A percentile compares a stretch with the other conserved stretches of the same genome.
phyloP scores from a whole-genome alignment of 1,140 invertebrate genomes.

The Sitophilus oryzae region DNA sequence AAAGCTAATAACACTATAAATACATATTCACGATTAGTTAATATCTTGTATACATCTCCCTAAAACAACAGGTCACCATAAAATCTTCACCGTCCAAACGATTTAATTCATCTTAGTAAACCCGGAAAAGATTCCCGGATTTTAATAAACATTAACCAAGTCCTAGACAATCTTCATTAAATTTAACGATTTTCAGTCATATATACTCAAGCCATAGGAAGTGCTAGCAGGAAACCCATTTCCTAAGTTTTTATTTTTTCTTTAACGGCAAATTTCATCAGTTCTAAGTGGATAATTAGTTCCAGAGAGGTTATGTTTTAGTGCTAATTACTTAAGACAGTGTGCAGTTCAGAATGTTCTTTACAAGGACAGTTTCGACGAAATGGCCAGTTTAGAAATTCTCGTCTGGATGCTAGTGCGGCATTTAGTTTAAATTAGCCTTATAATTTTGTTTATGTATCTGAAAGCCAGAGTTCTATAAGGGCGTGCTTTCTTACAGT shows the following conservation, averaged over 20 bases:
- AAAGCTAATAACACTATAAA: too few relatives aligned
- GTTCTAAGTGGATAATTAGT: slow-evolving; percentile 18
- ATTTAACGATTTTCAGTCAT: slow-evolving; percentile 14
- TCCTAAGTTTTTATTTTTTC: slow-evolving; percentile 1
- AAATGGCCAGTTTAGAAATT: slow-evolving; percentile 10
- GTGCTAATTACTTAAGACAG: slow-evolving; percentile 14
- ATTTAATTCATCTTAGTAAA: too few relatives aligned
- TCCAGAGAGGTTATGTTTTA: slow-evolving; percentile 10
- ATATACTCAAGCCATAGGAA: slow-evolving; percentile 5
- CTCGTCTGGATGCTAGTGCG: not conserved
- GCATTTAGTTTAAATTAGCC: not conserved
- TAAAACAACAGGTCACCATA: too few relatives aligned
- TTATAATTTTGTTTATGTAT: slow-evolving; percentile 3
- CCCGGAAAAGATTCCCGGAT: too few relatives aligned
- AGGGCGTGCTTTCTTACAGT: too few relatives aligned
- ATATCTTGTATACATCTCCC: too few relatives aligned
- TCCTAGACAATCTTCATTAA: slow-evolving; percentile 7
- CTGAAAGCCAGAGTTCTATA: too few relatives aligned
- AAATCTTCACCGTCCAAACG: too few relatives aligned
- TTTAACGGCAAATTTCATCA: slow-evolving; percentile 16
- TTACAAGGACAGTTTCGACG: slow-evolving; percentile 3
- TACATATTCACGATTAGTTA: too few relatives aligned
- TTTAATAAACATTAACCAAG: too few relatives aligned
- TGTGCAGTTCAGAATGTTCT: not conserved
- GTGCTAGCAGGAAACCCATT: slow-evolving; percentile 2